Evolutionary conservation across 2,888 invertebrate species (phyloP), one percentile per base, ranked within the genome.

Genomic region (Platycheirus albimanus): DNA sequence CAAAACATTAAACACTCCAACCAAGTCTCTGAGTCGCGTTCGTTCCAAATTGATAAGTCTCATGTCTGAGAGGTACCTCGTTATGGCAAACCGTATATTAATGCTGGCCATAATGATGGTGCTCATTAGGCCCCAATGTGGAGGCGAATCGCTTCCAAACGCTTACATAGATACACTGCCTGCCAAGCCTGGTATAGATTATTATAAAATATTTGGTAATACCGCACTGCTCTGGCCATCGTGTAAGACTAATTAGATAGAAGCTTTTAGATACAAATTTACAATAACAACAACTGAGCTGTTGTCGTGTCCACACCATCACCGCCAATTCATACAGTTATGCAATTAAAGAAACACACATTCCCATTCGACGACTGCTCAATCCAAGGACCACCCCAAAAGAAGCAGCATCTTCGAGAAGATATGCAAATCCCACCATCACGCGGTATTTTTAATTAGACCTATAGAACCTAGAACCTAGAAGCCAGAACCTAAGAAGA

Each of bases 311-410:
- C 17, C 1, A 19, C n/a, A 11, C n/a, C 45, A n/a, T n/a, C n/a
- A n/a, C n/a, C n/a, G n/a, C 17, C 61, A 45, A 24, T 43, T 45
- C 61, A 74, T 74, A 72, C 78, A 78, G 72, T 78, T 83, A 83
- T 78, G 83, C 83, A 83, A 83, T 83, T 69, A 83, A 78, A 83
- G 78, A 74, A 78, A 83, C 83, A 83, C 72, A 51, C 64, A 74
- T 74, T 74, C 64, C 54, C 52, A 64, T 74, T 64, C 52, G 72
- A 71, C 71, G 47, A 64, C 49, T 54, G 64, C 11, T 49, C 70
- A 19, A 17, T 33, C 15, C 19, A 15, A 30, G 72, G 83, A 83
- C 83, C 83, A 83, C 83, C 83, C 43, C 69, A 36, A 83, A 69
- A 38, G 63, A 20, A 69, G 63, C 72, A 69, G 78, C 78, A 69